Conservation (phyloP, 1,140 invertebrate species). For the Bombyx mandarina region DNA sequence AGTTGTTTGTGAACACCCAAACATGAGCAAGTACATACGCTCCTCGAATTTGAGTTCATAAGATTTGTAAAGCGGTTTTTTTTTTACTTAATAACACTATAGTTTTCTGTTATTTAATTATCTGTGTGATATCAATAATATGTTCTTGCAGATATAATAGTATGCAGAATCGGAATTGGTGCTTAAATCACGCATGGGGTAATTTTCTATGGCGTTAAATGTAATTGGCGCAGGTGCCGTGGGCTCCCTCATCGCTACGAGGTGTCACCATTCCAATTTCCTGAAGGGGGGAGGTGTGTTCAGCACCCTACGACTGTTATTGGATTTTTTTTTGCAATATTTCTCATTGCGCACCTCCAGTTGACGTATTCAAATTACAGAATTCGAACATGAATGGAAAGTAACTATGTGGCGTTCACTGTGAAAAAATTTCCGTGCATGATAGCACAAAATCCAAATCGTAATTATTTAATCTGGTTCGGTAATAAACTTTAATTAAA, state of each 20-base stretch:
- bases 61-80: too few relatives aligned
- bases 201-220: slow-evolving; percentile 15
- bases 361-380: slow-evolving; percentile 11
- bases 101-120: too few relatives aligned
- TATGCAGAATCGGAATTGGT: slow-evolving; percentile 2
- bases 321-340: slow-evolving; percentile 45
- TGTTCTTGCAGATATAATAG: too few relatives aligned
- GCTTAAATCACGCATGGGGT: slow-evolving; percentile 9
- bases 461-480: background rate
- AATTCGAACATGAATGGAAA: background rate
- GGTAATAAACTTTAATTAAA: background rate
- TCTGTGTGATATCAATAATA: too few relatives aligned
- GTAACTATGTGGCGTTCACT: background rate
- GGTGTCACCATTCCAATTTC: slow-evolving; percentile 45
- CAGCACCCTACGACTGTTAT: slow-evolving; percentile 27
- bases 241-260: slow-evolving; percentile 16
- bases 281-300: slow-evolving; percentile 13
- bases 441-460: background rate
- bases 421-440: background rate
- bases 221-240: slow-evolving; percentile 39
- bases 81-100: too few relatives aligned
- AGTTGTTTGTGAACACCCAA: too few relatives aligned
- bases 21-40: too few relatives aligned
- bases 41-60: too few relatives aligned
- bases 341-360: slow-evolving; percentile 22